Conservation (phyloP, 2,797 vertebrate genomes). For the Manis pentadactyla region DNA sequence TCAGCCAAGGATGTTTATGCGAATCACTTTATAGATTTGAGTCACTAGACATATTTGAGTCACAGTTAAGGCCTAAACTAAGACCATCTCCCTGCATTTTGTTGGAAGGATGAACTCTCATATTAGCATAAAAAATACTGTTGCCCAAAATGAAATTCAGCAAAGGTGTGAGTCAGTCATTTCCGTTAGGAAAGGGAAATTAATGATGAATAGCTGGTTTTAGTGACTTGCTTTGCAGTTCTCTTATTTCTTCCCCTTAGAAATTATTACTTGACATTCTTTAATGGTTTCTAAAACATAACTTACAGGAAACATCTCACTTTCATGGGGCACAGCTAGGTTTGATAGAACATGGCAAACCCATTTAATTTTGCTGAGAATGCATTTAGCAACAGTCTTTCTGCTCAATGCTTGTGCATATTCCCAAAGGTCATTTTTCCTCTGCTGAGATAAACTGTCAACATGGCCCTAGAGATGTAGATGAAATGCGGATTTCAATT, state of each 20-base stretch:
- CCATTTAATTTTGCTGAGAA: constrained; percentile 70
- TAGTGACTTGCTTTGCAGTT: constrained; percentile 51
- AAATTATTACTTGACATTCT: constrained; percentile 64
- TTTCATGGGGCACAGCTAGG: constrained; percentile 64
- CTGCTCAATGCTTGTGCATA: constrained; percentile 31
- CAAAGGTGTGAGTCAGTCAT: constrained; percentile 46
- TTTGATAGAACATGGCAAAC: constrained; percentile 63
- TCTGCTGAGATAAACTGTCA: constrained; percentile 51
- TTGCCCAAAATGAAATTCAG: constrained; percentile 31
- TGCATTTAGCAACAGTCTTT: constrained; percentile 62
- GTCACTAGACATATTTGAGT: constrained; percentile 7
- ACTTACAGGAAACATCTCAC: constrained; percentile 59
- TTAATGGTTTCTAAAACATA: constrained; percentile 66
- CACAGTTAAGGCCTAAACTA: constrained; percentile 33
- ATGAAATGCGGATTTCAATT: constrained; percentile 27
- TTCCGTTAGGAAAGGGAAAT: constrained; percentile 58
- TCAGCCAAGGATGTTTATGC: neutral
- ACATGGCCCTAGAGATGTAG: constrained; percentile 18
- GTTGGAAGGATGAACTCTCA: constrained; percentile 49
- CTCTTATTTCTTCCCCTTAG: constrained; percentile 44
- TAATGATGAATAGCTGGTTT: constrained; percentile 61
- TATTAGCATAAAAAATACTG: constrained; percentile 52
- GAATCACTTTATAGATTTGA: constrained; percentile 55
- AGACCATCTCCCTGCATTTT: constrained; percentile 21
- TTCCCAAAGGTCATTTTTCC: constrained; percentile 38